Evolutionary conservation across 2,113 vertebrate genomes (phyloP), one percentile per base, ranked within the genome.

Genomic region (Syngnathus scovelli): DNA sequence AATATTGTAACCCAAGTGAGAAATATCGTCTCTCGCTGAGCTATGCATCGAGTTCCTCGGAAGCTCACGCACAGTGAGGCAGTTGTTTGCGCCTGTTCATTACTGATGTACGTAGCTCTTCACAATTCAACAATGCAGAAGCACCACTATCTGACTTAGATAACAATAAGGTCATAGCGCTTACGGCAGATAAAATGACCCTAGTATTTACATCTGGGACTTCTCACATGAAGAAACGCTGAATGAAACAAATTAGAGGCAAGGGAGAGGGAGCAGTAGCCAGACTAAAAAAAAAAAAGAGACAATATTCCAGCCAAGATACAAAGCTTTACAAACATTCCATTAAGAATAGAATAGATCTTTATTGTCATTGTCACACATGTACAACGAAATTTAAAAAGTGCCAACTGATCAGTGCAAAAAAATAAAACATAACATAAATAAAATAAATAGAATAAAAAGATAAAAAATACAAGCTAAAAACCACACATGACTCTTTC

Each of bases 171-270:
- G 66, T 70, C 49, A n/a, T 18, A 56, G 27, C 55, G 39, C 67
- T 70, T 75, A 21, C 48, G 48, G 21, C 58, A 73, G 75, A 85
- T 77, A 79, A 78, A 74, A 56, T 58, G 72, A 68, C 48, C 49
- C 64, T 49, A 66, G 46, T 51, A 64, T 77, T 72, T 70, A 66
- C 48, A 70, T 81, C 74, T 83, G 78, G 75, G 49, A 61, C 65
- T 83, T 79, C 69, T 82, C 78, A 83, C 55, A 67, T 70, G 39
- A 78, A 54, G 56, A 69, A 64, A 64, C 67, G 51, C 74, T 59
- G 67, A 73, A n/a, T 63, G 62, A 67, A 51, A 71, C 67, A 72
- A 75, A 85, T 71, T 70, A 69, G 44, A 51, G 52, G 67, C 59
- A 52, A 62, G 39, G 46, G 66, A 54, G 49, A 23, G 6, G 13